phyloP scores from a whole-genome alignment of 2,797 vertebrate species.

The Merluccius polli region DNA sequence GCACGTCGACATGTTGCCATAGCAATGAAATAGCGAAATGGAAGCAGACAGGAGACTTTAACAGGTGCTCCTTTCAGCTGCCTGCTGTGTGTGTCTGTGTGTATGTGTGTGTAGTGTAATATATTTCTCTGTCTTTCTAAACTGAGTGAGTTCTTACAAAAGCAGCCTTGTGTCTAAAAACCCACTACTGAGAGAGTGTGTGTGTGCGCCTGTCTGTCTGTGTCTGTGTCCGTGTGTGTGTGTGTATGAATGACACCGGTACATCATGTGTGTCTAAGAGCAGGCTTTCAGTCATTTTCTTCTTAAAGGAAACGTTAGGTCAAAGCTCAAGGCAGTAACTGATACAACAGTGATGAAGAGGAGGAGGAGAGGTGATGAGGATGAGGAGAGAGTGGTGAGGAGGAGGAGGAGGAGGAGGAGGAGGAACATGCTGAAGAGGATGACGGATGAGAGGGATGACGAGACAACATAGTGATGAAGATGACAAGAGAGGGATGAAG shows the following conservation, averaged over 20 bases:
- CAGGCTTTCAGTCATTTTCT: too few relatives aligned
- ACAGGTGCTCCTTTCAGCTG: not conserved
- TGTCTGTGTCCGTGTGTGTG: not conserved
- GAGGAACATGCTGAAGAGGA: too few relatives aligned
- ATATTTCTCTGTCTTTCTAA: too few relatives aligned
- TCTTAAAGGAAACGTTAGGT: not conserved
- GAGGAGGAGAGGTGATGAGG: not conserved
- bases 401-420: not conserved
- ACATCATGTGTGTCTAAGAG: not conserved
- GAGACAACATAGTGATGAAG: too few relatives aligned
- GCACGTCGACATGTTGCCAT: too few relatives aligned
- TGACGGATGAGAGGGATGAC: too few relatives aligned
- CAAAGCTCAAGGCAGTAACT: not conserved
- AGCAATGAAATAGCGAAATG: not conserved
- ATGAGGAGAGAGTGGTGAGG: not conserved
- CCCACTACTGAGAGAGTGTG: conserved; percentile 21
- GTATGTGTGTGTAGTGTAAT: too few relatives aligned
- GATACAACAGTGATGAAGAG: not conserved
- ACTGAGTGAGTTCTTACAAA: too few relatives aligned
- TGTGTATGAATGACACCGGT: not conserved
- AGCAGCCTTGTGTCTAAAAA: not conserved
- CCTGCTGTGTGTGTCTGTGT: not conserved
- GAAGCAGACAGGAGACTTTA: not conserved
- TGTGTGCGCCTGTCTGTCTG: conserved; percentile 7
- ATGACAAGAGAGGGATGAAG: too few relatives aligned